Base-by-base conservation (phyloP, 2,888 invertebrate species). In the Zhengitettix transpicula region DNA sequence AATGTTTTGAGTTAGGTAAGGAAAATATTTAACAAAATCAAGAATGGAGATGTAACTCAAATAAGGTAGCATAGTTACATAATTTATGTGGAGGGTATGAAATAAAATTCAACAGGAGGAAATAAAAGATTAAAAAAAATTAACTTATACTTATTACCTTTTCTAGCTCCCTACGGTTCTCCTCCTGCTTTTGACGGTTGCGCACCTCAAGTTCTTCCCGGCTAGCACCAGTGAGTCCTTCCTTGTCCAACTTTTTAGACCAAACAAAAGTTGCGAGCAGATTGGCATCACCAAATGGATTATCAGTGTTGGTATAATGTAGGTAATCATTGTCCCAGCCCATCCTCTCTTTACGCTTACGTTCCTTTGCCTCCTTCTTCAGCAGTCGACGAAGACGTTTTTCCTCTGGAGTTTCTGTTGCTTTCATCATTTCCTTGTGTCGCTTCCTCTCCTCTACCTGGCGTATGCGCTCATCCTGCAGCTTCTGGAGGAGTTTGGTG, bases 241-340 rank as follows among this genome's bases (percentile, higher is more conserved):
- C 94, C 68, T 93, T 91, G 61, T 95, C 88, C 56, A 97, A 77
- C 72, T 99, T 99, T 74, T 98, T 98, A 28, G 80, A 80, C 99
- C 99, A 99, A 0, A 96, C 90, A 74, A 99, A 99, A 0, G 94
- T 90, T 42, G 96, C 87, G 9, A 96, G 81, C 51, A 99, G 80
- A 68, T 94, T 93, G 0, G 91, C 90, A 78, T 99, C 99, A 0
- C 98, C 98, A 73, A 98, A 99, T 0, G 99, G 99, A 75, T 99
- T 99, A 73, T 99, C 97, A 58, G 90, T 89, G 73, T 99, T 96
- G 0, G 98, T 97, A 70, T 98, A 99, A 69, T 94, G 93, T 63
- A 95, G 82, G 71, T 95, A 95, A 72, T 97, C 96, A 65, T 88
- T 91, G 72, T 96, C 96, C 96, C 95, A 96, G 9, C 96, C 96